phyloP scores from a whole-genome alignment of 2,113 vertebrate species.

The Apeltes quadracus region DNA sequence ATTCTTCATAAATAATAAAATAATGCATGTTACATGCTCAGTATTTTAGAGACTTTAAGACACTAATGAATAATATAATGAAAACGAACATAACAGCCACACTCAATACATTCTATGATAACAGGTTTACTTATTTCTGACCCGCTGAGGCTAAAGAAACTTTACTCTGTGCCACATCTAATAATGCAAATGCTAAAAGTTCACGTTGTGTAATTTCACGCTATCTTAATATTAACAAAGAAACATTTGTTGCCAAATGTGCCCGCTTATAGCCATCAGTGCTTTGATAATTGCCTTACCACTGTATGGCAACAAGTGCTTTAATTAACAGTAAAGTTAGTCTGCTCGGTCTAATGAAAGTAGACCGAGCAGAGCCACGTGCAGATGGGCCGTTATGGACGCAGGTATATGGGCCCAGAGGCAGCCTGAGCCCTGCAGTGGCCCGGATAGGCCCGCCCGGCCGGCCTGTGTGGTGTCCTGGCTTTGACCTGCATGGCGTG shows the following conservation, averaged over 20 bases:
- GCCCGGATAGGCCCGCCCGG: slow-evolving; percentile 23
- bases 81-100: not conserved
- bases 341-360: too few relatives aligned
- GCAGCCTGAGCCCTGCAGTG: slow-evolving; percentile 49
- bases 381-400: slow-evolving; percentile 70
- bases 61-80: not conserved
- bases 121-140: not conserved
- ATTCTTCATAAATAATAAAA: not conserved
- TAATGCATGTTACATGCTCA: not conserved
- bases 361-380: slow-evolving; percentile 66
- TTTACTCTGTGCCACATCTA: not conserved
- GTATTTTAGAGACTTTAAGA: not conserved
- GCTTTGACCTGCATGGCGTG: slow-evolving; percentile 43
- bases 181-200: not conserved
- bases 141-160: not conserved
- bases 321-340: slow-evolving; percentile 50
- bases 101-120: not conserved
- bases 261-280: slow-evolving; percentile 8
- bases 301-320: slow-evolving; percentile 32
- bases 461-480: slow-evolving; percentile 30
- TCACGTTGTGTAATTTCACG: not conserved
- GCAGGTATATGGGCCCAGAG: slow-evolving; percentile 59
- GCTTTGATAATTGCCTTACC: slow-evolving; percentile 46
- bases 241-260: not conserved
- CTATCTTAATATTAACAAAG: not conserved